Evolutionary conservation across 2,888 invertebrate species (phyloP).

Genomic region (Acrobasis suavella): DNA sequence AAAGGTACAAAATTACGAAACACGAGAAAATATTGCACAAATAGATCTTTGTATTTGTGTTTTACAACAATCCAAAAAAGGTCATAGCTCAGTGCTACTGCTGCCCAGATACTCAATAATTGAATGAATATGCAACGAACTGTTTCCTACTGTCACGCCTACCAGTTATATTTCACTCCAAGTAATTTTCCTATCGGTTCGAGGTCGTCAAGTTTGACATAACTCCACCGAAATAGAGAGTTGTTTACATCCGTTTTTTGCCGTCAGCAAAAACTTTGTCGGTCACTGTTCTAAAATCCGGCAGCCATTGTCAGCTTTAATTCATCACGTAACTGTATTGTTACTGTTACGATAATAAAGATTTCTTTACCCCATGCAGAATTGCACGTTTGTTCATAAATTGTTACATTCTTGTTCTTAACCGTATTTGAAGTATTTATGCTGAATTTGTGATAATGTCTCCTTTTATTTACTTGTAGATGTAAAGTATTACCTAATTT

Average conservation of each 20-base stretch:
- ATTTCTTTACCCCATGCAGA: neutral
- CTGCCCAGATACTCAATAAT: too few relatives aligned
- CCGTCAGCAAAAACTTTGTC: constrained; percentile 46
- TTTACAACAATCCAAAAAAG: too few relatives aligned
- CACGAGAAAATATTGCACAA: too few relatives aligned
- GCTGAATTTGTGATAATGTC: too few relatives aligned
- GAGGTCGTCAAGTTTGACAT: constrained; percentile 15
- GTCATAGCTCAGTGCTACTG: too few relatives aligned
- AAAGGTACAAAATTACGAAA: too few relatives aligned
- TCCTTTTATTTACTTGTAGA: neutral
- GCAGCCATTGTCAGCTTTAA: constrained; percentile 15
- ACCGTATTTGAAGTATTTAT: too few relatives aligned
- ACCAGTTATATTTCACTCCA: neutral
- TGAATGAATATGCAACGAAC: too few relatives aligned
- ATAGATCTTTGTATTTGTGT: too few relatives aligned
- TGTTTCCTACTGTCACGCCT: neutral
- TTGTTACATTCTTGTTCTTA: too few relatives aligned
- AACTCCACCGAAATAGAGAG: constrained; percentile 59
- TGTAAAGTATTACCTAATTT: too few relatives aligned
- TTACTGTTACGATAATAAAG: constrained; percentile 22
- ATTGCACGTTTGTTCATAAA: neutral
- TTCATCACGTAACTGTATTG: constrained; percentile 20
- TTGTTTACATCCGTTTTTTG: constrained; percentile 60
- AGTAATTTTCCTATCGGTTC: neutral
- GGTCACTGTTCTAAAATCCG: constrained; percentile 35